Evolutionary conservation across 2,797 vertebrate species (phyloP), one percentile per base, ranked within the genome.

Genomic region (Stomatorhinus walkeri): DNA sequence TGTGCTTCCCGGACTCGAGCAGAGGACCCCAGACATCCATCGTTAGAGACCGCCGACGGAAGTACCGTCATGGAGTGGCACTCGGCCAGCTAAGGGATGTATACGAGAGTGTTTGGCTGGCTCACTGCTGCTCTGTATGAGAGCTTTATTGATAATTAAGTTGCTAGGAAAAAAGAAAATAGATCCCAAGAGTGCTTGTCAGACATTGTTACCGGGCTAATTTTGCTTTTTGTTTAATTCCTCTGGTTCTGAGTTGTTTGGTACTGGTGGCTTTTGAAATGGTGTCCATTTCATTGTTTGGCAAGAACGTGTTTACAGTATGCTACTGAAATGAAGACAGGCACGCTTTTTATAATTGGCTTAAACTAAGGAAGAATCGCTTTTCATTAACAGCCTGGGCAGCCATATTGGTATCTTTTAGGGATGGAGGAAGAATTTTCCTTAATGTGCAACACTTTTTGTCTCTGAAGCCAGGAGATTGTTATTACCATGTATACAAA

Each of bases 11-110:
- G 94, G 91, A 90, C 93, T 93, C 94, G 93, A 95, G 95, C 92
- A 93, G 95, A 95, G 95, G 95, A 93, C 96, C 96, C 95, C 43
- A 48, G 12, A 49, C 12, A 95, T 94, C 92, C 95, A 95, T 96
- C 95, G 96, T 96, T 95, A 96, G 95, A 90, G 92, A 94, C 92
- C 84, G 89, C 89, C 92, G 95, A 96, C 96, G 96, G 95, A 97
- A 94, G 92, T 91, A 95, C 91, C 93, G 93, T 90, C 93, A 90
- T 93, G 92, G 92, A 90, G 90, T 95, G 94, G 95, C 94, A 91
- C 93, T 92, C 92, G 89, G 93, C 95, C 95, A 95, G 88, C 91
- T 94, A 94, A 92, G 93, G 94, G 94, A 95, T n/a, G 52, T 95
- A 94, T 94, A 93, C 94, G 95, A 95, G 94, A 94, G 94, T 93